Percentiles rank a stretch among this genome's conserved stretches.
phyloP scores from a whole-genome alignment of 2,797 vertebrate species.

The Brachyrhaphis roseni region DNA sequence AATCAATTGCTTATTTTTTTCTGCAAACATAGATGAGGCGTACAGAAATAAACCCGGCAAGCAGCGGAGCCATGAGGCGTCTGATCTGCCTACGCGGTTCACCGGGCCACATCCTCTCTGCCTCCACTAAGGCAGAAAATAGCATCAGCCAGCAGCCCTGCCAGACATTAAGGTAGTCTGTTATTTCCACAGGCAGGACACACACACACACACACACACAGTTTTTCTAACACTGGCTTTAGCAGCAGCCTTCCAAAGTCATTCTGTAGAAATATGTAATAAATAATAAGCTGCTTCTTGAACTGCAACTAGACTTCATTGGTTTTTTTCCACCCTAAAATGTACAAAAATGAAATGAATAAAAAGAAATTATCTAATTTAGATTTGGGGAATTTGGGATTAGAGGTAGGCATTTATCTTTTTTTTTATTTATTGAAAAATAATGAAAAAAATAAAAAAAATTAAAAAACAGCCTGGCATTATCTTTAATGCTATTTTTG shows the following conservation, averaged over 20 bases:
- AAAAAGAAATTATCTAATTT: neutral
- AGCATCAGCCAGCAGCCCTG: slow-evolving; percentile 56
- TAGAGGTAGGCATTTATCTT: no score
- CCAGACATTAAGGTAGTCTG: slow-evolving; percentile 59
- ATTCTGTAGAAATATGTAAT: neutral
- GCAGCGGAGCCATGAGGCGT: slow-evolving; percentile 60
- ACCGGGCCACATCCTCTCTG: slow-evolving; percentile 69
- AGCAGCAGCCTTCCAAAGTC: slow-evolving; percentile 14
- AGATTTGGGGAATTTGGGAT: no score
- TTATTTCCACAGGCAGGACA: slow-evolving; percentile 37
- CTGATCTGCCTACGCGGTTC: slow-evolving; percentile 73
- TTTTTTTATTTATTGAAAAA: no score
- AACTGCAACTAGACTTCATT: neutral
- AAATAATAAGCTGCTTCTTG: neutral
- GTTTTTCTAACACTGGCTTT: neutral
- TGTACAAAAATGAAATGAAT: neutral
- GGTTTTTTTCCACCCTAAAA: neutral
- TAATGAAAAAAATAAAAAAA: no score
- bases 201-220: slow-evolving; percentile 27
- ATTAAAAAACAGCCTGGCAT: no score
- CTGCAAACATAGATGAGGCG: slow-evolving; percentile 34
- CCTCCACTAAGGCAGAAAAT: slow-evolving; percentile 73
- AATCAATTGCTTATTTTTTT: slow-evolving; percentile 54
- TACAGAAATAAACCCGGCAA: slow-evolving; percentile 48
- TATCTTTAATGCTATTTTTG: no score